Base-by-base conservation (phyloP, 2,797 vertebrate genomes). In the Lacerta bilineata region DNA sequence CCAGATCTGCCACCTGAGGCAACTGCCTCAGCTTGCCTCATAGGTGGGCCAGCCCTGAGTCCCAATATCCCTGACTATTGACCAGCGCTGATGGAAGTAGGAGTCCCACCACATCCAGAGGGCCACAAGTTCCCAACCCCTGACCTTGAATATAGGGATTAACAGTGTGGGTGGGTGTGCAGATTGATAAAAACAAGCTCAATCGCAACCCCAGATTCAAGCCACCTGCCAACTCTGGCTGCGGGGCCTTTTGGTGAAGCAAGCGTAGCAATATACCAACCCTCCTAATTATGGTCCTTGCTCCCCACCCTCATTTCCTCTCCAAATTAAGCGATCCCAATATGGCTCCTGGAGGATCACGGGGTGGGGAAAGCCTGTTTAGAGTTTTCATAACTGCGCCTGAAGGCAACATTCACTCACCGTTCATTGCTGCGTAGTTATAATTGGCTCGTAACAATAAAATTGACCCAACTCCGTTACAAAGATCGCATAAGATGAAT, bases 401-500 rank as follows among this genome's bases (percentile, higher is more conserved):
- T 86, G 78, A 86, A 76, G 43, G 71, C 71, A 76, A 76, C 76
- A 77, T 86, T 82, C 71, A 33, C 71, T 76, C 8, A 15, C 78
- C 86, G 36, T 89, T 85, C 84, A 86, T 82, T 39, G 78, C 61
- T 41, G 71, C 18, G 29, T 29, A 69, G 84, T 86, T 85, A 86
- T 82, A 80, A 86, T 82, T 79, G 68, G 71, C 84, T 77, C 33
- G 15, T 89, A 89, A 76, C 88, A 86, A 86, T 85, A 68, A 82
- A 89, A 86, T 69, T 86, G 84, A 84, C 82, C 82, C 17, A 50
- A 86, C 84, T 82, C 79, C 33, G 55, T 89, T 41, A 46, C 83
- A 80, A 80, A 80, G 68, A 85, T 85, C 69, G n/a, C 77, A 55
- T 76, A 86, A 71, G 84, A 82, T 89, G 88, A 89, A 86, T 89